Conservation (phyloP, 92 coral and sea anemone species). For the Phymanthus crucifer region DNA sequence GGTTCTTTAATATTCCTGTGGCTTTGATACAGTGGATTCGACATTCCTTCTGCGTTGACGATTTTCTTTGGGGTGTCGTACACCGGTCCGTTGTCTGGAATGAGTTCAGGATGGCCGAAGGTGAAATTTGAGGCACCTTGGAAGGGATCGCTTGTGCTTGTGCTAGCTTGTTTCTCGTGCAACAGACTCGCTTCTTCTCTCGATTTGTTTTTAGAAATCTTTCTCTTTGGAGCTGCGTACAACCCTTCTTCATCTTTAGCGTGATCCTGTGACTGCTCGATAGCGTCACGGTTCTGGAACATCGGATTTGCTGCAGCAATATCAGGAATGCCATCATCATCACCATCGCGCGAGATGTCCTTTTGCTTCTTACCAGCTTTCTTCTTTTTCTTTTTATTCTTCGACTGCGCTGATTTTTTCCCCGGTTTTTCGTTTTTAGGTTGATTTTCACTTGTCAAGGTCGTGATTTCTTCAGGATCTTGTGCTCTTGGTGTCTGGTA, state of each 20-base stretch:
- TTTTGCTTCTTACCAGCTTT: slow-evolving; percentile 11
- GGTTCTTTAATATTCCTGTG: slow-evolving; percentile 16
- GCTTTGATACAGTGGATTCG: slow-evolving; percentile 15
- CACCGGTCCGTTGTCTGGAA: slow-evolving; percentile 3
- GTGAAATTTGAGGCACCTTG: background rate
- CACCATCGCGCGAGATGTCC: background rate
- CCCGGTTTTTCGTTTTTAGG: background rate
- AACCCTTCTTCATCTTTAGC: slow-evolving; percentile 5
- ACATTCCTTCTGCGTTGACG: slow-evolving; percentile 4
- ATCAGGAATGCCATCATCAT: slow-evolving; percentile 12
- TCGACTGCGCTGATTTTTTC: background rate
- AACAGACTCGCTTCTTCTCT: slow-evolving; percentile 4
- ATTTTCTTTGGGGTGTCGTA: slow-evolving; percentile 27
- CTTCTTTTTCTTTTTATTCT: slow-evolving; percentile 26
- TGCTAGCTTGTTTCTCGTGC: slow-evolving; percentile 3
- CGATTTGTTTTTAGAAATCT: background rate
- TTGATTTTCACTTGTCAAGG: too few species aligned
- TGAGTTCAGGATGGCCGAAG: background rate
- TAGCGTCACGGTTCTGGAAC: slow-evolving; percentile 26
- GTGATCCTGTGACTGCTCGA: background rate
- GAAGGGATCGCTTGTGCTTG: background rate
- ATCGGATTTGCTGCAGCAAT: slow-evolving; percentile 34
- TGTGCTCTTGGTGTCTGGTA: slow-evolving; percentile 26
- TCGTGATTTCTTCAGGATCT: slow-evolving; percentile 23
- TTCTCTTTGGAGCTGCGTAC: slow-evolving; percentile 16